Evolutionary conservation across 2,113 vertebrate genomes (phyloP), one percentile per base, ranked within the genome.

Genomic region (Meleagris gallopavo): DNA sequence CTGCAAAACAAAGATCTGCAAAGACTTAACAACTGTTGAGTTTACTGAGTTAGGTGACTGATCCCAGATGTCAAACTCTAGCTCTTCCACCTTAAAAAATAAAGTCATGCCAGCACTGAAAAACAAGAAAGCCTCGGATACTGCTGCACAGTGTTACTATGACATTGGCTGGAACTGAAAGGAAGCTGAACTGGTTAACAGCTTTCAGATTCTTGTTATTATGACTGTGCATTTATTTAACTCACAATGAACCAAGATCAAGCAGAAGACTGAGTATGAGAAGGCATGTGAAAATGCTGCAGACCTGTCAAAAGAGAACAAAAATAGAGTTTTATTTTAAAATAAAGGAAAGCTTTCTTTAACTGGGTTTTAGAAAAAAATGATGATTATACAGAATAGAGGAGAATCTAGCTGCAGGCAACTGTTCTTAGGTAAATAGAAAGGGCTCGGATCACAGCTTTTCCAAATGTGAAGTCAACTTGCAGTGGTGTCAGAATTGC

Each of bases 1-100:
- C 92, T 98, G 50, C n/a, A 58, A 86, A 97, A 94, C 83, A 94
- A 89, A 88, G 97, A 97, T 32, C 93, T 98, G 52, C 76, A 88
- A 62, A 91, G 4, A 61, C 45, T 52, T 13, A 43, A 40, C 54
- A 91, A 16, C 46, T 93, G 24, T 55, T 66, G 38, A 62, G 55
- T 67, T 91, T 54, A 54, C 77, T 34, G 38, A 76, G 15, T 83
- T 76, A 88, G n/a, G 13, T 74, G 60, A 62, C 18, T 66, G 67
- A 60, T 86, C 46, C 34, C 80, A 41, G 10, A 41, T 45, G 20
- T 43, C 34, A 86, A 92, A 81, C 21, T 45, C 30, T 55, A 58
- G 27, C 13, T 87, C 32, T 54, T 88, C 11, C 13, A 61, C 20
- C 38, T 76, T 91, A 85, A 71, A 82, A 88, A 90, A 30, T 50